These are phyloP conservation scores for Champsocephalus esox DNA, from an alignment of 2,797 vertebrate species.

Conservation along the genomic window DNA sequence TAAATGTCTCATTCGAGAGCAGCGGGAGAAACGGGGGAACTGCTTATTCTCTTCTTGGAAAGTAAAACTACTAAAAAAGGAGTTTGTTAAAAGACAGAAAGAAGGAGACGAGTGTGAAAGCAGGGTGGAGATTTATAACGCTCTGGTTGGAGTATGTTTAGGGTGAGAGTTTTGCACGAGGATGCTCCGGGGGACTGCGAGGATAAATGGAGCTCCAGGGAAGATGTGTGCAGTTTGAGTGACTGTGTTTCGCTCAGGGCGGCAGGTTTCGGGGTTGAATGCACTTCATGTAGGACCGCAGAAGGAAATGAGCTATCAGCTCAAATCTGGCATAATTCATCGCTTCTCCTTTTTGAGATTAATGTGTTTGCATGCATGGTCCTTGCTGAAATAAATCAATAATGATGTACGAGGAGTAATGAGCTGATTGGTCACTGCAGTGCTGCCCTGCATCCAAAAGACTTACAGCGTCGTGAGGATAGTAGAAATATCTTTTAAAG, in stretches of 20 bases:
- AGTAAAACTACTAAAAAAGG: neutral
- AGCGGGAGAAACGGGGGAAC: conserved; percentile 31
- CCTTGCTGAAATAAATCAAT: too few relatives aligned
- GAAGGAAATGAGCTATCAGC: too few relatives aligned
- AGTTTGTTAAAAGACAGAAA: conserved; percentile 25
- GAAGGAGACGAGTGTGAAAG: conserved; percentile 21
- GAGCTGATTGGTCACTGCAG: conserved; percentile 42
- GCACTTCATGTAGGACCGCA: conserved; percentile 31
- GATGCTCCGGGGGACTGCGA: conserved; percentile 35
- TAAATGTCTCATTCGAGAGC: conserved; percentile 12
- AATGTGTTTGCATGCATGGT: too few relatives aligned
- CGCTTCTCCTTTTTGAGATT: too few relatives aligned
- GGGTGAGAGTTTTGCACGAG: conserved; percentile 44
- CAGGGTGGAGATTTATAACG: conserved; percentile 42
- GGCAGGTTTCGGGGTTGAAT: conserved; percentile 42
- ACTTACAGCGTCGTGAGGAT: neutral
- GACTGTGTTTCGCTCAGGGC: conserved; percentile 41
- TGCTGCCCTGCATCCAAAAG: neutral
- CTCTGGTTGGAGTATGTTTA: conserved; percentile 48
- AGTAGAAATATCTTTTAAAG: neutral
- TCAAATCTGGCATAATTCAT: too few relatives aligned
- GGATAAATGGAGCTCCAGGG: conserved; percentile 65
- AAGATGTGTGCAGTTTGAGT: conserved; percentile 40
- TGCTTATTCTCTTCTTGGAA: conserved; percentile 28
- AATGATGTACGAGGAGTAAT: conserved; percentile 8